Base-by-base conservation (phyloP, 2,113 vertebrate species). In the Grammomys dolichurus region DNA sequence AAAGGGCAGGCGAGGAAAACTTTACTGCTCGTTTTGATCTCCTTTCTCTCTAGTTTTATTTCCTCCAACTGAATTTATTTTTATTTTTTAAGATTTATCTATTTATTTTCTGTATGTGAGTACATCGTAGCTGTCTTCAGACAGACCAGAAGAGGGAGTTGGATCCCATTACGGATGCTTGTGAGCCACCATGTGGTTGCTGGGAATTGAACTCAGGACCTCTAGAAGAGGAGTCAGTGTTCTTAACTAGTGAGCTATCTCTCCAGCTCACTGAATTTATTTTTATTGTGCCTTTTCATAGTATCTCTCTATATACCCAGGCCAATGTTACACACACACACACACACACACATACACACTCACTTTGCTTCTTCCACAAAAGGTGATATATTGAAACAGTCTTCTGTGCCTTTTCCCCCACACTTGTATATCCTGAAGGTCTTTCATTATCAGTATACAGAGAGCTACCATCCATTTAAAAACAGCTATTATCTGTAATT, bases 241-340 rank as follows among this genome's bases (percentile, higher is more conserved):
- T 51, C 9, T 51, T 51, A 51, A 11, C 51, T 9, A 11, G 9
- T 51, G 51, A 51, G 51, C 10, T 10, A 51, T 51, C 51, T 51
- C 51, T 51, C 51, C 51, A 51, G 9, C 51, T 2, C 51, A 24
- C 51, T 73, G 87, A 40, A 89, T 58, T n/a, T 89, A 43, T 75
- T 90, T 73, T 92, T 7, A 87, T 40, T 60, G 43, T 60, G 67
- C 67, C 51, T 96, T 92, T 87, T 22, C 54, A 87, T 58, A 90
- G 20, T 89, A 3, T 93, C 43, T 46, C 40, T 85, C 2, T 75
- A 19, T 0, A 87, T 43, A 77, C 26, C 80, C 14, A 87, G 69
- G 26, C 54, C 89, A 89, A 85, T 93, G n/a, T 67, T 12, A 84
- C 11, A 67, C 14, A 67, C 28, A 67, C 65, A 67, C 28, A 67